These are phyloP conservation scores for Sycophaga agraensis DNA, from an alignment of 1,140 invertebrate genomes.

Conservation along the genomic window DNA sequence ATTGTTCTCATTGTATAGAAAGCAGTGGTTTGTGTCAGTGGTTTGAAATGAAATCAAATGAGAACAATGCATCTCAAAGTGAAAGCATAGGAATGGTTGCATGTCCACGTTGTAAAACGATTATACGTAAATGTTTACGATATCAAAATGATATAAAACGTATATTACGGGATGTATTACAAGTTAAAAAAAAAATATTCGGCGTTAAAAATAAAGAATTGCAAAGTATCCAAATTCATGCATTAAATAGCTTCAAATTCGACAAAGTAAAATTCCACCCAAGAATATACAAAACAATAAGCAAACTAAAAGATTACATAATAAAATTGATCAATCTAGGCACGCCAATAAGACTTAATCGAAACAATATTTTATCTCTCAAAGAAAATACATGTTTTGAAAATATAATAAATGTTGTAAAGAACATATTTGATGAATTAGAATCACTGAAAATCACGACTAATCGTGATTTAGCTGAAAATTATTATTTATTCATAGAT, in stretches of 20 bases:
- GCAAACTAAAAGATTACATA: too few species aligned
- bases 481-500: not conserved
- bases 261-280: too few species aligned
- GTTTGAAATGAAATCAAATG: slow-evolving; percentile 15
- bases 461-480: not conserved
- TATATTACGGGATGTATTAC: slow-evolving; percentile 58
- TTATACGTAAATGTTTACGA: slow-evolving; percentile 62
- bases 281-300: too few species aligned
- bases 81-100: too few species aligned
- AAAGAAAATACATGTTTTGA: too few species aligned
- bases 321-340: too few species aligned
- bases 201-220: not conserved
- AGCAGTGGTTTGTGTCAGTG: slow-evolving; percentile 59
- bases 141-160: slow-evolving; percentile 64
- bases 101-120: slow-evolving; percentile 67
- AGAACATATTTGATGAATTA: not conserved
- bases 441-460: not conserved
- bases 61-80: slow-evolving; percentile 59
- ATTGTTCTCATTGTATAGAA: slow-evolving; percentile 68
- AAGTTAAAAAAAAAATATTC: slow-evolving; percentile 55
- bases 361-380: too few species aligned
- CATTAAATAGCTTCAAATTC: too few species aligned
- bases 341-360: too few species aligned
- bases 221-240: too few species aligned
- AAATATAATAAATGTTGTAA: not conserved